Percentiles rank a stretch among this genome's conserved stretches.
Evolutionary conservation across 2,113 vertebrate species (phyloP).

Genomic region (Chloroceryle aenea): DNA sequence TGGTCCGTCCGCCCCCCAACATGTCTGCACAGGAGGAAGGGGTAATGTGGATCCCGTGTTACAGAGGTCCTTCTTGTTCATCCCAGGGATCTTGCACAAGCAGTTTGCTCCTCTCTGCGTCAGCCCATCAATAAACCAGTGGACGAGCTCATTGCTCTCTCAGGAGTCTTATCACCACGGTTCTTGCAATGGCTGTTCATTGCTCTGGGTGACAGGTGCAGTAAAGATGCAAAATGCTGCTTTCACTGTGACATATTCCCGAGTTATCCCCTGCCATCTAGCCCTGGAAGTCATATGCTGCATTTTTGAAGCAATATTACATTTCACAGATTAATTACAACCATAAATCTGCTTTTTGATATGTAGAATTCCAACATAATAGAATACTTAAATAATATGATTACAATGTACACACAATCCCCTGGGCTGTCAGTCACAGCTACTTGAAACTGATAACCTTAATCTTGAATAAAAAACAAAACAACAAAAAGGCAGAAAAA

Average conservation of each 20-base stretch:
- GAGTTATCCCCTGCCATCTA: neutral
- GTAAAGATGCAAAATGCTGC: neutral
- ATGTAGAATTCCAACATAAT: neutral
- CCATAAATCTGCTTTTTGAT: neutral
- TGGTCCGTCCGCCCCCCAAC: no score
- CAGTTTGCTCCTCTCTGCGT: neutral
- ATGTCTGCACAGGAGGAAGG: accelerated
- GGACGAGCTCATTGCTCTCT: neutral
- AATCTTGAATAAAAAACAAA: neutral
- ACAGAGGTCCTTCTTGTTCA: neutral
- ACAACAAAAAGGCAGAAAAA: no score
- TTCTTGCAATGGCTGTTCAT: neutral
- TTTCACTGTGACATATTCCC: neutral
- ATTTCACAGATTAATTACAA: neutral
- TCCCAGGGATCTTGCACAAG: accelerated
- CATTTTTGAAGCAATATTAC: neutral
- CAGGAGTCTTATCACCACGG: neutral
- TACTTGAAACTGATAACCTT: neutral
- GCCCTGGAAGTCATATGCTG: neutral
- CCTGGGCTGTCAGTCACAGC: accelerated
- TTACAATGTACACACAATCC: neutral
- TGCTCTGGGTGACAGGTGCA: neutral
- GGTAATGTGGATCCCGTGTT: accelerated
- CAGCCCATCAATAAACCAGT: neutral
- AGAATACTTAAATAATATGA: neutral